Evolutionary conservation across 2,797 vertebrate species (phyloP), one percentile per base, ranked within the genome.

Genomic region (Pogonophryne albipinna): DNA sequence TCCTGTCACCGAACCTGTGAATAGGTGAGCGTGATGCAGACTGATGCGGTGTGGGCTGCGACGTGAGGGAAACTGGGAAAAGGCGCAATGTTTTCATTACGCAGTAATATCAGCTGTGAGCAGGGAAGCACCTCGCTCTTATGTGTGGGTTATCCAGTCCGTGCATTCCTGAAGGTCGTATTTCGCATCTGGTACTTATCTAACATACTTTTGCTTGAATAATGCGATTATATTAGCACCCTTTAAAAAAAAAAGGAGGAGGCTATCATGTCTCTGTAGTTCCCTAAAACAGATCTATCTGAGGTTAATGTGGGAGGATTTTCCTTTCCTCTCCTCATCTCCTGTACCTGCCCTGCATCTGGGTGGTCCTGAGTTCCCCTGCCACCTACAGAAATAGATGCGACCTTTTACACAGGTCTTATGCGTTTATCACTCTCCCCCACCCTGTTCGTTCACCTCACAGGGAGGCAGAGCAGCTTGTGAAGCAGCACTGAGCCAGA

Each of bases 81-180:
- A 91, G 86, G 92, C 87, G 93, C 94, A 94, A 92, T 94, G 93
- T 95, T 95, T 94, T 94, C 87, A 90, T 92, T 89, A 92, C 91
- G 92, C 93, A 93, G 90, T 90, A 83, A 76, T 84, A 58, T 92
- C 87, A 93, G 88, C 91, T 89, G 90, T 90, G 84, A 83, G 79
- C 71, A 76, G 82, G 85, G 83, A 83, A 87, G 79, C 89, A 87
- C 85, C 88, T 68, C 3, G 23, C 23, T 27, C 71, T 46, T 65
- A 77, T 84, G 85, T 82, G 75, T 82, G 82, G 82, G 85, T 85
- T 71, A 84, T 65, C 83, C 66, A 50, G 64, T 80, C 49, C 10
- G 38, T 38, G 51, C 16, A 76, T 83, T 73, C 79, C 72, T 83
- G 85, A 88, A 88, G 88, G 88, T 90, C 87, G 80, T 46, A 9